Base-by-base conservation (phyloP, 2,888 invertebrate species). In the Macrosiphum euphorbiae region DNA sequence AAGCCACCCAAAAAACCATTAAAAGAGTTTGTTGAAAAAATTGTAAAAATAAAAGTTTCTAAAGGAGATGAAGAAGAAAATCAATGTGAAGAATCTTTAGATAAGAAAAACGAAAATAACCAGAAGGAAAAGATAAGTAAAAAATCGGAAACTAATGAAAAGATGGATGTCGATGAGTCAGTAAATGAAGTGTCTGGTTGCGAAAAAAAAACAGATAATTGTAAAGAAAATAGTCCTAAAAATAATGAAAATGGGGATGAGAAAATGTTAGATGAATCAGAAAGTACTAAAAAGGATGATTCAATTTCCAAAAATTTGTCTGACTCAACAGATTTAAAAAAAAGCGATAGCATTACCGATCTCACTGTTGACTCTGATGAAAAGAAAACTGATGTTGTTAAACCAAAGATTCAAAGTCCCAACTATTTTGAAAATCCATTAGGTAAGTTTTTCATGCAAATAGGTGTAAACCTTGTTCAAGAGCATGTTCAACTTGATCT, bases 401-500 rank as follows among this genome's bases (percentile, higher is more conserved):
- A 94, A 92, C 84, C 94, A 50, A 95, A 95, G 92, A 95, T 95
- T 93, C 97, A 97, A 95, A 96, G 97, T 90, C 96, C 97, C 94
- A 97, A 97, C 95, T 98, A 98, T 95, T 98, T 98, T 96, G 98
- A 98, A 95, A 97, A 98, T 96, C 97, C 98, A 0, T 96, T 98
- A 92, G 98, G 99, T 16, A 98, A 98, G 96, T 98, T 99, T 96
- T 98, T 99, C 95, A 98, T 98, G 96, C 98, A 98, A 95, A 98
- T 99, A 95, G 99, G 99, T 58, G 97, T 98, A 94, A 98, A 98
- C 95, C 96, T 98, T 95, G 99, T 98, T 4, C 98, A 98, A 96
- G 99, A 99, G 96, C 98, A 97, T 96, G 99, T 99, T 44, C 99
- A 99, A 96, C 97, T 97, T n/a, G 99, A 99, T 96, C 96, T 99